Base-by-base conservation (phyloP, 1,140 invertebrate species). In the Zaprionus kolodkinae region DNA sequence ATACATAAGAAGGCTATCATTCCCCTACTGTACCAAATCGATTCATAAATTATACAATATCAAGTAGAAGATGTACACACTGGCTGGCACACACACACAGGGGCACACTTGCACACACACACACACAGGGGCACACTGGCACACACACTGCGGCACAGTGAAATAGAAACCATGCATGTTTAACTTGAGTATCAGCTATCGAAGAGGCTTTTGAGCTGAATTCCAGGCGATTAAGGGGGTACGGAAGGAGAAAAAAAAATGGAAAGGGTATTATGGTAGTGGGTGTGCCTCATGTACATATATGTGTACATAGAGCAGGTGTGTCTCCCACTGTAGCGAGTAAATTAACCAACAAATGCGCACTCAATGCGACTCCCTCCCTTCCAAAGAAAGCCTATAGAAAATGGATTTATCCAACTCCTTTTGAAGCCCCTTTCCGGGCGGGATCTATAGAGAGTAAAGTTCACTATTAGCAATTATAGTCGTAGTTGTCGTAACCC, bases 41-140 rank as follows among this genome's bases (percentile, higher is more conserved):
- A 79, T 88, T 87, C 83, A 86, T 87, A 86, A 86, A 82, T 86
- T 82, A 86, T 81, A 76, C 66, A 87, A 79, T 69, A 76, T 65
- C 57, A 79, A 57, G 36, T 25, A 17, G 10, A 50, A 21, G 17
- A 25, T 17, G 17, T 17, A 50, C 43, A 45, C 40, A 45, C n/a
- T 9, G 13, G 3, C 45, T 21, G 21, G 17, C 45, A 48, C 45
- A 48, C 7, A 17, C 15, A 21, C 17, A 48, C 17, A 12, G n/a
- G n/a, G n/a, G n/a, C 17, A 11, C 10, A 50, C n/a, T n/a, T n/a
- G n/a, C 17, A 66, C 30, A 11, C 10, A 50, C 17, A 66, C 30
- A 11, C 10, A 50, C 17, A 66, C 30, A 9, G 21, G 15, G 35
- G 4, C 10, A 50, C 17, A 66, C 30, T 13, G n/a, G n/a, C 27